A percentile compares a stretch with the other conserved stretches of the same genome.
These are phyloP conservation scores for Ophiothrix spiculata DNA, from an alignment of 35 echinoderm and acorn worm genomes.

Conservation along the genomic window DNA sequence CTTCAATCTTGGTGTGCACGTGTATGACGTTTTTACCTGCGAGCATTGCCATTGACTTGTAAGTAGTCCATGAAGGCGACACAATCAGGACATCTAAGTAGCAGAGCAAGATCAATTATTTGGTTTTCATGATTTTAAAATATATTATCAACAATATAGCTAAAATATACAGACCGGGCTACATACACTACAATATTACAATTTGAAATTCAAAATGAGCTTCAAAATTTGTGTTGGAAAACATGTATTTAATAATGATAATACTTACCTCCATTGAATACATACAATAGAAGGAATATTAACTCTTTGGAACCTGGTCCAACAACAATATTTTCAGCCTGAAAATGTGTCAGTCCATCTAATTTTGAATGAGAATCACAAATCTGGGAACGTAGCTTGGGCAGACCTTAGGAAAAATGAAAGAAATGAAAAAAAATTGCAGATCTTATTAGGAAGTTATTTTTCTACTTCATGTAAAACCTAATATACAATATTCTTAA, in stretches of 20 bases:
- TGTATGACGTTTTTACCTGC: conserved; percentile 27
- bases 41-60: conserved; percentile 63
- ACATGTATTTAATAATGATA: too few species aligned
- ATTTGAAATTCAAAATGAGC: too few species aligned
- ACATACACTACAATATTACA: too few species aligned
- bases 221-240: too few species aligned
- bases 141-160: too few species aligned
- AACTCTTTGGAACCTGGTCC: conserved; percentile 86
- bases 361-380: conserved; percentile 72
- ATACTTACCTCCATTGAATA: conserved; percentile 91
- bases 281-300: conserved; percentile 64
- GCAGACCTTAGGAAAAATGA: conserved; percentile 53
- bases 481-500: too few species aligned
- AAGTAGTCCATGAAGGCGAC: conserved; percentile 84
- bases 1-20: conserved; percentile 44
- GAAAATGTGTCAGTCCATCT: conserved; percentile 55
- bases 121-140: too few species aligned
- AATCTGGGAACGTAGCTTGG: conserved; percentile 62
- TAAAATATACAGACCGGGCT: too few species aligned
- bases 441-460: too few species aligned
- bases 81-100: conserved; percentile 85
- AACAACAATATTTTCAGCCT: conserved; percentile 62
- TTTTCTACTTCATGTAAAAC: too few species aligned
- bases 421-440: too few species aligned
- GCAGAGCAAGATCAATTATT: too few species aligned